These are phyloP conservation scores for Argyresthia albistria DNA, from an alignment of 2,888 invertebrate species.

Conservation along the genomic window DNA sequence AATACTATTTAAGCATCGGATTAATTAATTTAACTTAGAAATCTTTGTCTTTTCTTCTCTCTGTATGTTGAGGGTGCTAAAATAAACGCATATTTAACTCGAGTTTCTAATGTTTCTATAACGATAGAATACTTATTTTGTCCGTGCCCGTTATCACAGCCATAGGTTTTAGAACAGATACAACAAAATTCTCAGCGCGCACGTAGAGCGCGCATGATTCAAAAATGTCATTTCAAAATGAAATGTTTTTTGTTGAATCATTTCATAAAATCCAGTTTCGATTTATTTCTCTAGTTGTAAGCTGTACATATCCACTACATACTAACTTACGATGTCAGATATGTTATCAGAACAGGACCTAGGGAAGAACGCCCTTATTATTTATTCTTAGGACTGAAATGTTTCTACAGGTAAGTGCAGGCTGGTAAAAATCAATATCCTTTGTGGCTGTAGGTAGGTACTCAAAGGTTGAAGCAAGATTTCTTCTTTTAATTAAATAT, in stretches of 20 bases:
- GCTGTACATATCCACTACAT: slow-evolving; percentile 11
- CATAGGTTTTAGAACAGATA: slow-evolving; percentile 13
- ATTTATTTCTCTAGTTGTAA: slow-evolving; percentile 18
- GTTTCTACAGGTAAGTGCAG: slow-evolving; percentile 59
- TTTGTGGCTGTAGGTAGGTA: slow-evolving; percentile 13
- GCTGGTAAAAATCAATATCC: too few species aligned
- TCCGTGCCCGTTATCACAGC: too few species aligned
- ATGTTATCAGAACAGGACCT: slow-evolving; percentile 31
- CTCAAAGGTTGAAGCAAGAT: slow-evolving; percentile 25
- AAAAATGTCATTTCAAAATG: slow-evolving; percentile 22
- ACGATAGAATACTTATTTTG: too few species aligned
- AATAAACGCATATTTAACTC: too few species aligned
- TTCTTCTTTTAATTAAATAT: slow-evolving; percentile 10
- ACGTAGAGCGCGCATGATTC: slow-evolving; percentile 26
- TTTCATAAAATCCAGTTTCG: slow-evolving; percentile 1
- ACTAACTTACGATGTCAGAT: slow-evolving; percentile 46
- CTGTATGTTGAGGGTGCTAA: too few species aligned
- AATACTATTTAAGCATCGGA: too few species aligned
- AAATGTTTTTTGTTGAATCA: slow-evolving; percentile 9
- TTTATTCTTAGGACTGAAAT: slow-evolving; percentile 55
- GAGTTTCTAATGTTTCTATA: too few species aligned
- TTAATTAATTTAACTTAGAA: too few species aligned
- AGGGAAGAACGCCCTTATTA: slow-evolving; percentile 47
- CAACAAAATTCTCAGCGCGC: slow-evolving; percentile 26
- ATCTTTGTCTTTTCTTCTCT: too few species aligned